Base-by-base conservation (phyloP, 1,140 invertebrate species). In the Druon quercuslanigerum region DNA sequence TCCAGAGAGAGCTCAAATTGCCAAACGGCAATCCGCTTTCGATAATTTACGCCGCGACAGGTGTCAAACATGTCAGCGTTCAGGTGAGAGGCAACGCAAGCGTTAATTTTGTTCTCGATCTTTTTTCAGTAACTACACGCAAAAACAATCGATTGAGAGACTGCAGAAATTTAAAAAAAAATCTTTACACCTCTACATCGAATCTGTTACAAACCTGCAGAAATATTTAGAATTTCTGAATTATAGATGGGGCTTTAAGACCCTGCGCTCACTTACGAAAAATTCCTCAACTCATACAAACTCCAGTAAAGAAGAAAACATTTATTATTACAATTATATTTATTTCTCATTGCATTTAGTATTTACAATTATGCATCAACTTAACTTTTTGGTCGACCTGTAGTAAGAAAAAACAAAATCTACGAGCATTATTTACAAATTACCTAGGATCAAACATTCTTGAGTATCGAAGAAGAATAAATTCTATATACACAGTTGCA, bases 31-130 rank as follows among this genome's bases (percentile, higher is more conserved):
- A n/a, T 72, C 33, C 72, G 66, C 52, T 76, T 79, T 75, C 72
- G 77, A 77, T 79, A 82, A 82, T 82, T 82, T 82, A 82, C 73
- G 72, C 75, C 75, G 72, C 51, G 75, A 71, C 70, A 82, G 79
- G 72, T 82, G 80, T 82, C 77, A 82, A 82, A 82, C 80, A 82
- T 76, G 75, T 82, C 77, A 78, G 74, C 79, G 66, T 78, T 25
- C 79, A 50, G 33, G 57, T 50, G 73, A 79, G 75, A 75, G 72
- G 19, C 25, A 70, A 66, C 19, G 71, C 12, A 17, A 40, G 25
- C 50, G 51, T 52, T 77, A 71, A 76, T 82, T 56, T 71, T 70
- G 73, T 74, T 77, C 70, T 75, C 12, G 46, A 73, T 79, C 51
- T 73, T 77, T 72, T 75, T 76, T 71, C 72, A 75, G 20, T 33